Conservation (phyloP, 1,140 invertebrate genomes). For the Centruroides vittatus region DNA sequence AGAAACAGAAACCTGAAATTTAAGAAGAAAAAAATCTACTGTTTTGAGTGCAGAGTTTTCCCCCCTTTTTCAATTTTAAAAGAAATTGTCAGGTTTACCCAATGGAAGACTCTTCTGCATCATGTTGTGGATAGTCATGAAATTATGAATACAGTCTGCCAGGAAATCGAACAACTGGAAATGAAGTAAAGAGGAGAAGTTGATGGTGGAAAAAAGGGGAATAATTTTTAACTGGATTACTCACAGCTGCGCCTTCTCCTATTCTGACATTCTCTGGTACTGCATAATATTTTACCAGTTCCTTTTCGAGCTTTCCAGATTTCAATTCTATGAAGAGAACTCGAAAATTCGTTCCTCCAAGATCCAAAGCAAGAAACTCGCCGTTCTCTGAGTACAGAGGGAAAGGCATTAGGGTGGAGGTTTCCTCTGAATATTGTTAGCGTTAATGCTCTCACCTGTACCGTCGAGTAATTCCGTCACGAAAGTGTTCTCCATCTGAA, state of each 20-base stretch:
- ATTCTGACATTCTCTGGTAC: conserved; percentile 39
- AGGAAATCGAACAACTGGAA: conserved; percentile 55
- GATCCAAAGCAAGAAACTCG: conserved; percentile 54
- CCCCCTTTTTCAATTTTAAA: too few relatives aligned
- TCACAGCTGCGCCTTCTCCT: too few relatives aligned
- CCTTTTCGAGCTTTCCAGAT: conserved; percentile 38
- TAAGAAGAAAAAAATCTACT: conserved; percentile 28
- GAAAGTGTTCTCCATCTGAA: conserved; percentile 51
- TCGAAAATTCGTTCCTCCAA: conserved; percentile 65
- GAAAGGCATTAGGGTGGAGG: neutral
- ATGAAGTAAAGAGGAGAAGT: neutral
- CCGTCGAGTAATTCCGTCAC: conserved; percentile 20
- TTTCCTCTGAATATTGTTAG: too few relatives aligned
- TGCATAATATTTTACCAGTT: conserved; percentile 42
- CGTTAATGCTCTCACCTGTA: too few relatives aligned
- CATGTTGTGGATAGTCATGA: conserved; percentile 42
- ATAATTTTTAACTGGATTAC: too few relatives aligned
- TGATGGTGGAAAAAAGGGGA: too few relatives aligned
- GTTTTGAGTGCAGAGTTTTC: too few relatives aligned
- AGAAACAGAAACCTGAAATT: conserved; percentile 56
- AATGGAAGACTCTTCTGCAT: conserved; percentile 42
- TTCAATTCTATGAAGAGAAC: conserved; percentile 46
- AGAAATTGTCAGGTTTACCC: conserved; percentile 28
- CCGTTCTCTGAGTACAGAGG: conserved; percentile 49
- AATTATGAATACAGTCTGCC: conserved; percentile 54